Percentiles rank a stretch among this genome's conserved stretches.
phyloP scores from a whole-genome alignment of 2,113 vertebrate genomes.

The Dendropsophus ebraccatus region DNA sequence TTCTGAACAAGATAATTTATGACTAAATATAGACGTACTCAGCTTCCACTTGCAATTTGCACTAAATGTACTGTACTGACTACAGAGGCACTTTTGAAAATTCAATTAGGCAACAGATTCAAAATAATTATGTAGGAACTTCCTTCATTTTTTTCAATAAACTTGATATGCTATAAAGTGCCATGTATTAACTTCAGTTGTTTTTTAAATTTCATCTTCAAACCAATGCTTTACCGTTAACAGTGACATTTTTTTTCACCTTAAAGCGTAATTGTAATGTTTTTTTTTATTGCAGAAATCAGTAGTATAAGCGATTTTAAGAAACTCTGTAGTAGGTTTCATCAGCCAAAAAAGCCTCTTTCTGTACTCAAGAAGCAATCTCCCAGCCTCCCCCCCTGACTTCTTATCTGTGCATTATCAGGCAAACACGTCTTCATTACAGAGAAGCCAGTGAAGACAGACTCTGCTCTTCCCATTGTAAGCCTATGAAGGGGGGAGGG shows the following conservation, averaged over 20 bases:
- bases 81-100: slow-evolving; percentile 33
- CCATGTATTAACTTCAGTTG: slow-evolving; percentile 21
- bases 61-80: slow-evolving; percentile 41
- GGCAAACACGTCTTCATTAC: too few species aligned
- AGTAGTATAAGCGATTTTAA: too few species aligned
- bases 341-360: too few species aligned
- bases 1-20: slow-evolving; percentile 9
- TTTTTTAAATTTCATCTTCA: slow-evolving; percentile 23
- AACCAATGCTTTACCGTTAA: neutral
- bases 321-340: too few species aligned
- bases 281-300: too few species aligned
- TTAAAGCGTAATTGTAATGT: too few species aligned
- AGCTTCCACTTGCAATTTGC: slow-evolving; percentile 26
- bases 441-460: too few species aligned
- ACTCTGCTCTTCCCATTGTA: too few species aligned
- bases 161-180: neutral
- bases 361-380: too few species aligned
- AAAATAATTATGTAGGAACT: slow-evolving; percentile 25
- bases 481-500: too few species aligned
- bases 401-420: too few species aligned
- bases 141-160: slow-evolving; percentile 38
- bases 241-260: neutral
- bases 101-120: slow-evolving; percentile 32
- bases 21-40: slow-evolving; percentile 25
- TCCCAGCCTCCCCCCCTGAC: too few species aligned